Percentiles rank a stretch among this genome's conserved stretches.
Evolutionary conservation across 2,888 invertebrate species (phyloP).

Genomic region (Phanerotoma sp.): DNA sequence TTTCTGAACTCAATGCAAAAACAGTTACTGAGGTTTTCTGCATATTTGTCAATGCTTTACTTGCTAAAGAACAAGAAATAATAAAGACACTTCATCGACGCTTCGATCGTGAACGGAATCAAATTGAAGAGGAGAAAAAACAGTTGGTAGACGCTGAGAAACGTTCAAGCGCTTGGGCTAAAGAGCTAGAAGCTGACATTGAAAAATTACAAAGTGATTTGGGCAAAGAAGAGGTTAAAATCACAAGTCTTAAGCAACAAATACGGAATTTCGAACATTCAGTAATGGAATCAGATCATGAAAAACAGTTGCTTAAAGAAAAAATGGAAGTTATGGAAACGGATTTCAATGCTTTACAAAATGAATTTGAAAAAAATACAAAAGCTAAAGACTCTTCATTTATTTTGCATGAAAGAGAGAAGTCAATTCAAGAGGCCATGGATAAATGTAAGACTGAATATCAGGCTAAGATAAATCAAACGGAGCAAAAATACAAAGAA

Average conservation of each 20-base stretch:
- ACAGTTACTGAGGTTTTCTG: constrained; percentile 42
- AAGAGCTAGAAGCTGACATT: constrained; percentile 47
- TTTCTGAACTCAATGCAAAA: constrained; percentile 30
- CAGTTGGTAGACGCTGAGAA: constrained; percentile 45
- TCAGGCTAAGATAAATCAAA: constrained; percentile 36
- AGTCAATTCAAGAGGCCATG: constrained; percentile 34
- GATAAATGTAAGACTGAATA: constrained; percentile 43
- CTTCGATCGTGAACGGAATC: constrained; percentile 36
- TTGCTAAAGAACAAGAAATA: constrained; percentile 48
- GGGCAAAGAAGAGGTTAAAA: constrained; percentile 34
- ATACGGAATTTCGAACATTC: constrained; percentile 37
- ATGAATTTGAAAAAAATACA: constrained; percentile 39
- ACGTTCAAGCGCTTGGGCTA: constrained; percentile 40
- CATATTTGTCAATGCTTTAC: constrained; percentile 41
- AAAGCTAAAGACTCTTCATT: constrained; percentile 1
- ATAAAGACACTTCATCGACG: constrained; percentile 37
- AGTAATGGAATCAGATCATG: constrained; percentile 41
- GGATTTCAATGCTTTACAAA: constrained; percentile 41
- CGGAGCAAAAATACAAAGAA: constrained; percentile 39
- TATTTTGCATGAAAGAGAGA: constrained; percentile 43
- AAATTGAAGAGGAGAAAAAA: constrained; percentile 42
- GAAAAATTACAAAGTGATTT: constrained; percentile 47
- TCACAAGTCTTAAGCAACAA: constrained; percentile 29
- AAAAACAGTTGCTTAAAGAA: constrained; percentile 42
- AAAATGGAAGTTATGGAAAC: constrained; percentile 40